phyloP scores from a whole-genome alignment of 1,140 invertebrate genomes.

The Drosophila guanche region DNA sequence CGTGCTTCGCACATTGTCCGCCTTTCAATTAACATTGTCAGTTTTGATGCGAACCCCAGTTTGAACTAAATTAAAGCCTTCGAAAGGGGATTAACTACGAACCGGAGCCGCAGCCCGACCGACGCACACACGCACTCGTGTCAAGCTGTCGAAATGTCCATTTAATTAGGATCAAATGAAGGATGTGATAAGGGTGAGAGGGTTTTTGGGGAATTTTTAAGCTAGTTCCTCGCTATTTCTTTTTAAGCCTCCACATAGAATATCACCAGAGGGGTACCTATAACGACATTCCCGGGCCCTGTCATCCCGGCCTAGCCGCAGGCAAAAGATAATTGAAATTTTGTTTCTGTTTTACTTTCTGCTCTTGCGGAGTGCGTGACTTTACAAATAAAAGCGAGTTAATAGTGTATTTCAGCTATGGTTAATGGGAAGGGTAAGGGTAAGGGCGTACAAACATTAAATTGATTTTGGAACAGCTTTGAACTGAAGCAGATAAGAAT shows the following conservation, averaged over 20 bases:
- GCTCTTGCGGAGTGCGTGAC: slow-evolving; percentile 56
- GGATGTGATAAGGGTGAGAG: slow-evolving; percentile 55
- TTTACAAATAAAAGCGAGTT: slow-evolving; percentile 11
- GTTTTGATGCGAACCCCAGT: slow-evolving; percentile 35
- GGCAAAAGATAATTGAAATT: slow-evolving; percentile 73
- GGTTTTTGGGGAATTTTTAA: slow-evolving; percentile 45
- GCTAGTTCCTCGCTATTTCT: slow-evolving; percentile 31
- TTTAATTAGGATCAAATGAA: slow-evolving; percentile 64
- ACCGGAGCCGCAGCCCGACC: neutral
- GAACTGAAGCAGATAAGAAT: slow-evolving; percentile 12
- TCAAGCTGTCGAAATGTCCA: slow-evolving; percentile 62
- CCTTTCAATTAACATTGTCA: slow-evolving; percentile 78
- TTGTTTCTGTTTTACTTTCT: slow-evolving; percentile 70
- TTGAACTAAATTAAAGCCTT: slow-evolving; percentile 50
- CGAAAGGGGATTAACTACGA: slow-evolving; percentile 17
- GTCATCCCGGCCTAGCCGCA: slow-evolving; percentile 12
- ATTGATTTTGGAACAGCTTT: slow-evolving; percentile 17
- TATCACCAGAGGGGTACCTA: too few species aligned
- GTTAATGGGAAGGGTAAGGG: slow-evolving; percentile 11
- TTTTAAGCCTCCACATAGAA: slow-evolving; percentile 13
- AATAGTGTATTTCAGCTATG: slow-evolving; percentile 8
- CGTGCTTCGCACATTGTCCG: slow-evolving; percentile 41
- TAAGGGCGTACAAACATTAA: slow-evolving; percentile 5
- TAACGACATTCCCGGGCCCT: neutral
- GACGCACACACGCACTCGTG: slow-evolving; percentile 22